Evolutionary conservation across 2,888 invertebrate species (phyloP).

Genomic region (Isotomurus palustris): DNA sequence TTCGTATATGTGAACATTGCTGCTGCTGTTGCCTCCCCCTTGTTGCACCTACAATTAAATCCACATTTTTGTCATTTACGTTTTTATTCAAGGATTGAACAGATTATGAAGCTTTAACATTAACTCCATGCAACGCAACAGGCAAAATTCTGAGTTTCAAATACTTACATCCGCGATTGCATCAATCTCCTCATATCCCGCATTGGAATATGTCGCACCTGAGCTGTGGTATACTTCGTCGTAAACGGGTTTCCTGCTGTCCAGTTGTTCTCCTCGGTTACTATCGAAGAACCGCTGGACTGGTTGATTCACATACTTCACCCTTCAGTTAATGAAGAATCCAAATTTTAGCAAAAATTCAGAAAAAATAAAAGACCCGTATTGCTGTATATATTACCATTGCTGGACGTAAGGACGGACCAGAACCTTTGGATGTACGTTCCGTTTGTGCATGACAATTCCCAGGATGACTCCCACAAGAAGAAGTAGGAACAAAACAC

Average conservation of each 20-base stretch:
- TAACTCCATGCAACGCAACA: background rate
- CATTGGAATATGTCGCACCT: conserved; percentile 9
- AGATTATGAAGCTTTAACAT: background rate
- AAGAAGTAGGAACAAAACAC: conserved; percentile 21
- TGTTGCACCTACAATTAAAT: background rate
- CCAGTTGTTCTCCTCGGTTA: conserved; percentile 23
- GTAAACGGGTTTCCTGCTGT: conserved; percentile 32
- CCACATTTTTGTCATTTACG: background rate
- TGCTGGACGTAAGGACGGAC: conserved; percentile 43
- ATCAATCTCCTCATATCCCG: conserved; percentile 10
- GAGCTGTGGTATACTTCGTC: conserved; percentile 33
- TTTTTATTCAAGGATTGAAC: background rate
- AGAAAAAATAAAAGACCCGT: background rate
- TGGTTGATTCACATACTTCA: conserved; percentile 42
- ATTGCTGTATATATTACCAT: conserved; percentile 27
- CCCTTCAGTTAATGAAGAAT: conserved; percentile 23
- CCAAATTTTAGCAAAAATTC: background rate
- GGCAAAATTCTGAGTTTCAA: background rate
- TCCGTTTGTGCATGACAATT: conserved; percentile 30
- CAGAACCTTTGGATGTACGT: conserved; percentile 39
- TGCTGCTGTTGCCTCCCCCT: background rate
- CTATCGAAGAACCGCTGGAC: conserved; percentile 29
- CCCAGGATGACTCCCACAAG: conserved; percentile 30
- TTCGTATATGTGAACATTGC: conserved; percentile 10
- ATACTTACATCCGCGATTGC: conserved; percentile 1